Base-by-base conservation (phyloP, 1,140 invertebrate species). In the Wiebesia pumilae region DNA sequence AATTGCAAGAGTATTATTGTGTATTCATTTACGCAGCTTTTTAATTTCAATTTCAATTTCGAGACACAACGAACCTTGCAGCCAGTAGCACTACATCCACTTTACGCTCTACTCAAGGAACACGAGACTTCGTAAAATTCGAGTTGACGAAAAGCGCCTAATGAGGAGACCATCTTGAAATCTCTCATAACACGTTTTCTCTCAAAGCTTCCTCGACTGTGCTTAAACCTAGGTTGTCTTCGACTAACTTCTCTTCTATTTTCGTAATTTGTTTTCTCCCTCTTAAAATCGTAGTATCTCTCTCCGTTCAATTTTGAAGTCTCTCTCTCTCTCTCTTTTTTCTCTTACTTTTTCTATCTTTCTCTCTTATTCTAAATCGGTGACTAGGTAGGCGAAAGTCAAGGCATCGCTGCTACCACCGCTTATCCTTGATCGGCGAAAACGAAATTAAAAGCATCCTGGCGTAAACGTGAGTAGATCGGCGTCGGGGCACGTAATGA, bases 401-500 rank as follows among this genome's bases (percentile, higher is more conserved):
- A 38, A 47, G 51, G 27, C 3, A 62, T 65, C 33, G 78, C 33
- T 67, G 43, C 65, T 14, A 43, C 69, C 35, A 27, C 58, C 38
- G 12, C 43, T 58, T 79, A 58, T 58, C 33, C n/a, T 79, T 24
- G 58, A 33, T 65, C n/a, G 73, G 40, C 24, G 35, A 51, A 73
- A 78, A 85, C 47, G 27, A 85, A 87, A 87, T 87, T 82, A 82
- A 88, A 88, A 62, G 77, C 51, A 88, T 62, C 65, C 81, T 65
- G 4, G 79, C 62, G 71, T 80, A 54, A 88, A 40, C 62, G 47
- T 21, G 67, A 19, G 75, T 19, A 84, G 58, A 78, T 84, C 81
- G 51, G 84, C n/a, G 84, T n/a, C 54, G 67, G 43, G 24, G 4
- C 38, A 40, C 67, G 33, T 88, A 87, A 88, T 87, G 86, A 88